These are phyloP conservation scores for Syrrhaptes paradoxus DNA, from an alignment of 2,113 vertebrate genomes.

Conservation along the genomic window DNA sequence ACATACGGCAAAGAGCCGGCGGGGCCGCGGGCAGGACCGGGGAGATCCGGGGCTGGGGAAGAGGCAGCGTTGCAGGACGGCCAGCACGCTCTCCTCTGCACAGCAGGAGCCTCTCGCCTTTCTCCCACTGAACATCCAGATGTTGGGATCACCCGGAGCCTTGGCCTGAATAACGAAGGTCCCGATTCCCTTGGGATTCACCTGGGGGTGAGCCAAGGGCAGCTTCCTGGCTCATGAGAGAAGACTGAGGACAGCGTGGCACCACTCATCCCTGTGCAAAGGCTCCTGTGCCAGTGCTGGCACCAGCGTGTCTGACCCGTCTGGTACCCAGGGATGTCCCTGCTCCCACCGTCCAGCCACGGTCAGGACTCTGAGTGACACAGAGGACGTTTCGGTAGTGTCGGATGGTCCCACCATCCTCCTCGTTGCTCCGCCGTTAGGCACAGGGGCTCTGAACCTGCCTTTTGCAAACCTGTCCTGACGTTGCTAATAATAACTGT, in stretches of 20 bases:
- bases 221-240: neutral
- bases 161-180: neutral
- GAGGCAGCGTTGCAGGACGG: accelerated
- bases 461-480: constrained; percentile 23
- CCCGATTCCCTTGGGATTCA: neutral
- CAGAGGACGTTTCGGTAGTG: neutral
- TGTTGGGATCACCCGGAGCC: neutral
- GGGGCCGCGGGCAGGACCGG: accelerated
- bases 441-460: neutral
- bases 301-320: neutral
- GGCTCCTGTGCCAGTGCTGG: neutral
- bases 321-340: neutral
- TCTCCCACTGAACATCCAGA: neutral
- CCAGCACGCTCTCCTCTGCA: accelerated
- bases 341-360: accelerated
- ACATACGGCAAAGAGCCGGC: neutral
- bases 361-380: neutral
- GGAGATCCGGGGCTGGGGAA: accelerated
- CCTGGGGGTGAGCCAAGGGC: neutral
- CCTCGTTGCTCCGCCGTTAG: accelerated
- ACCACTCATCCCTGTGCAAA: accelerated
- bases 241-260: neutral
- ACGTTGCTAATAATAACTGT: constrained; percentile 5
- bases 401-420: neutral
- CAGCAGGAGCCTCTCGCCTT: neutral